These are phyloP conservation scores for Pongo abelii DNA, from an alignment of 2,113 vertebrate species.

Conservation along the genomic window DNA sequence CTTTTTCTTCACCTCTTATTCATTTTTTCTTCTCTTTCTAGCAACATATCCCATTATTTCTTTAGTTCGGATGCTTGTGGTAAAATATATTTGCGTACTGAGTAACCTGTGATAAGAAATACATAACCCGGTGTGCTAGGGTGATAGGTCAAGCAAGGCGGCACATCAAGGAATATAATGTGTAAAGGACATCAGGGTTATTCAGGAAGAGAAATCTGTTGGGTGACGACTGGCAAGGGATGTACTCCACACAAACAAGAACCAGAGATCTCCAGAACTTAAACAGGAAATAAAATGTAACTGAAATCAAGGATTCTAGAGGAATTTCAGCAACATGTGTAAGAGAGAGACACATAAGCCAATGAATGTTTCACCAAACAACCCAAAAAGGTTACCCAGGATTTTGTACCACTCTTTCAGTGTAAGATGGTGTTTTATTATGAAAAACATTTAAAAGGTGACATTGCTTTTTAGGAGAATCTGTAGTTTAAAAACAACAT, in stretches of 20 bases:
- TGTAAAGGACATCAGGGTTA: neutral
- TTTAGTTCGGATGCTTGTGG: neutral
- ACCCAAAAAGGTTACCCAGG: neutral
- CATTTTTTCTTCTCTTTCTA: neutral
- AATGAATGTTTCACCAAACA: neutral
- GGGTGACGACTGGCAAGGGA: neutral
- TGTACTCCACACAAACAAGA: neutral
- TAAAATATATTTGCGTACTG: neutral
- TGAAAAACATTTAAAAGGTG: neutral
- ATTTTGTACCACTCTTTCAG: neutral
- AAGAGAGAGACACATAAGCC: neutral
- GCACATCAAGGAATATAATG: neutral
- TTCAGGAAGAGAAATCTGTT: neutral
- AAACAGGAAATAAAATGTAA: neutral
- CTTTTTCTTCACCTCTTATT: neutral
- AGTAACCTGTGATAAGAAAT: neutral
- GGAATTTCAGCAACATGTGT: neutral
- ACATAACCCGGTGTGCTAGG: neutral
- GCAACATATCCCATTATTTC: neutral
- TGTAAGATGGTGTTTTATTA: neutral
- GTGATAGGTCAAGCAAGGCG: neutral
- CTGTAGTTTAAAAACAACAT: neutral
- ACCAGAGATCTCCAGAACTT: neutral
- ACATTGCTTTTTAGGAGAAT: neutral
- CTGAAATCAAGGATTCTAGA: neutral